These are phyloP conservation scores for Danio kyathit DNA, from an alignment of 2,797 vertebrate species.

Conservation along the genomic window DNA sequence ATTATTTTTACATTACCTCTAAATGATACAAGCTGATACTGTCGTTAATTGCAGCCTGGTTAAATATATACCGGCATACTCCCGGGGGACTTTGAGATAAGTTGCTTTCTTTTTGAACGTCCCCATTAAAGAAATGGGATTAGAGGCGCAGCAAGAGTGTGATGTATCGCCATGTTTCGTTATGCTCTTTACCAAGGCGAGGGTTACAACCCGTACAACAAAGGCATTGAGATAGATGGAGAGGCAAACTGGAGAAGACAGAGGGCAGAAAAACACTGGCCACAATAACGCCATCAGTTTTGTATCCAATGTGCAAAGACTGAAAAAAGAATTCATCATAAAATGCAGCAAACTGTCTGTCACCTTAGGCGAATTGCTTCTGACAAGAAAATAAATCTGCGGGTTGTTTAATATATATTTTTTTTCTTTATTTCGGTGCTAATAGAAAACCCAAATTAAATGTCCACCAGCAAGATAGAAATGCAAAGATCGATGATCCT, in stretches of 20 bases:
- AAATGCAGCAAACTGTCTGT: slow-evolving; percentile 96
- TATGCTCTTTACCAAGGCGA: slow-evolving; percentile 94
- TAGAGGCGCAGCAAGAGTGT: slow-evolving; percentile 94
- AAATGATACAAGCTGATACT: slow-evolving; percentile 99
- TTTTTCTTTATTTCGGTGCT: slow-evolving; percentile 99
- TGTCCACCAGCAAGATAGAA: slow-evolving; percentile 98
- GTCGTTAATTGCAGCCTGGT: slow-evolving; percentile 99
- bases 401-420: slow-evolving; percentile 99
- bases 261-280: slow-evolving; percentile 92
- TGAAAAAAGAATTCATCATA: slow-evolving; percentile 95
- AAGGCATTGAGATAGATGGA: slow-evolving; percentile 98
- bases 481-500: slow-evolving; percentile 99
- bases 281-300: slow-evolving; percentile 93
- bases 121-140: slow-evolving; percentile 99
- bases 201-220: slow-evolving; percentile 98
- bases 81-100: slow-evolving; percentile 89
- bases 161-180: slow-evolving; percentile 98
- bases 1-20: slow-evolving; percentile 99
- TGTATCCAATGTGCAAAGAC: slow-evolving; percentile 89
- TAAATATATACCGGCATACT: slow-evolving; percentile 92
- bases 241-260: slow-evolving; percentile 93
- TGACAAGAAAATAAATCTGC: slow-evolving; percentile 99
- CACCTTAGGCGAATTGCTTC: slow-evolving; percentile 94
- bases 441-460: slow-evolving; percentile 99
- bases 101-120: slow-evolving; percentile 87